Conservation (phyloP, 1,140 invertebrate species). For the Aphaenogaster floridana region DNA sequence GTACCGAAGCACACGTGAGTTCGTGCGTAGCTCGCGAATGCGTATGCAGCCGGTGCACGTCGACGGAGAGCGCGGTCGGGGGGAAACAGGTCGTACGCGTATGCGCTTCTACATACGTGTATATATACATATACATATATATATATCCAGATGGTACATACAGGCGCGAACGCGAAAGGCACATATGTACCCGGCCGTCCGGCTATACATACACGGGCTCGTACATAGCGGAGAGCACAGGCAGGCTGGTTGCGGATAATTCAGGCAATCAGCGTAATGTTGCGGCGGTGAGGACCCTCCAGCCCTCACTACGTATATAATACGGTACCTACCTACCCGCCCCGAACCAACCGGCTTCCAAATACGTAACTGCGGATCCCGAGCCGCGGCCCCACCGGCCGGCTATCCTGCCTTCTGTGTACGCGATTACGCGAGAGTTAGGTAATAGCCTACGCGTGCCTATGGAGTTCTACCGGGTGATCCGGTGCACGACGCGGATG, state of each 20-base stretch:
- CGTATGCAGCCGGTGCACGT: slow-evolving; percentile 14
- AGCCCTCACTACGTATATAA: slow-evolving; percentile 78
- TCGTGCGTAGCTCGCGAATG: slow-evolving; percentile 30
- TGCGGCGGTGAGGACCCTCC: slow-evolving; percentile 85
- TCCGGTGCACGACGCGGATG: not conserved
- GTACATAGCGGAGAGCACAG: slow-evolving; percentile 65
- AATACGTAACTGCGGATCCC: slow-evolving; percentile 76
- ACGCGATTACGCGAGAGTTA: slow-evolving; percentile 60
- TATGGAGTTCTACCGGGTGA: slow-evolving; percentile 68
- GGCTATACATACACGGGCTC: slow-evolving; percentile 17
- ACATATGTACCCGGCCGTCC: not conserved
- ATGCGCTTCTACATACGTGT: not conserved
- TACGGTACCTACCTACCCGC: slow-evolving; percentile 68
- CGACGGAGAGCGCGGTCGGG: not conserved
- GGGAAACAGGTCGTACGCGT: not conserved
- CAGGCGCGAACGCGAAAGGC: not conserved
- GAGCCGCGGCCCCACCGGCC: slow-evolving; percentile 44
- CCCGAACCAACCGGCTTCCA: slow-evolving; percentile 60
- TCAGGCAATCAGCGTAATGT: slow-evolving; percentile 87
- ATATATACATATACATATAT: not conserved
- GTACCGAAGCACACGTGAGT: slow-evolving; percentile 7
- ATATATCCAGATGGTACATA: not conserved
- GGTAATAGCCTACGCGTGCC: slow-evolving; percentile 62
- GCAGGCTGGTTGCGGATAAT: slow-evolving; percentile 85
- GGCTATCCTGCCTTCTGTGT: slow-evolving; percentile 57